Base-by-base conservation (phyloP, 2,797 vertebrate genomes). In the Hypotaenidia philippensis region DNA sequence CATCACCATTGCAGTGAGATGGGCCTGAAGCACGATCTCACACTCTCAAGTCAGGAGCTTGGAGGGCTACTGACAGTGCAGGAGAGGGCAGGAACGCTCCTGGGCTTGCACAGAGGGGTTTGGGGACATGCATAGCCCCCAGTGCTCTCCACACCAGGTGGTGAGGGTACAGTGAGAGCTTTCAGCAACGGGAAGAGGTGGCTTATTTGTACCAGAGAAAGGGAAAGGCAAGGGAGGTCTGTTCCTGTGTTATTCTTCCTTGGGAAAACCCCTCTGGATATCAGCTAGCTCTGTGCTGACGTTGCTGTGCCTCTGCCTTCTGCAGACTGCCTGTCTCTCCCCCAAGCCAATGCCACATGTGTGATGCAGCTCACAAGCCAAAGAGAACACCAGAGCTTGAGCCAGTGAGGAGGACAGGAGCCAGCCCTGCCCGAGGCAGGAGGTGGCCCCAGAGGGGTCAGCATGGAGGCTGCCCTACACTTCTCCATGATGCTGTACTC, bases 391-490 rank as follows among this genome's bases (percentile, higher is more conserved):
- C 61, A 34, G 56, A 38, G 20, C 57, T 60, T 0, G 0, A 56
- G 49, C 10, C 34, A 56, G n/a, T 0, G 0, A 19, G 63, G 49
- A 63, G 36, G 68, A 38, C 40, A 34, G 21, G 21, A 29, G 12
- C 29, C 9, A 31, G 63, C 36, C 66, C 26, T 45, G 19, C 64
- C 36, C 29, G 9, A 0, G 3, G 29, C 52, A 57, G 32, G 7
- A 19, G 17, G 38, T 61, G 2, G 0, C 41, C 18, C 1, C 0
- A 52, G 29, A 40, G 11, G 1, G 0, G 31, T 26, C 55, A 38
- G 40, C 0, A 1, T 17, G 14, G n/a, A 56, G 66, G 19, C 38
- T 59, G 64, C 41, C 36, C 47, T 69, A 34, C 13, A 2, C 25
- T n/a, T 57, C 69, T 38, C 44, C 4, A 0, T 6, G 64, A 17